Evolutionary conservation across 2,888 invertebrate species (phyloP).

Genomic region (Andrena trimmerana): DNA sequence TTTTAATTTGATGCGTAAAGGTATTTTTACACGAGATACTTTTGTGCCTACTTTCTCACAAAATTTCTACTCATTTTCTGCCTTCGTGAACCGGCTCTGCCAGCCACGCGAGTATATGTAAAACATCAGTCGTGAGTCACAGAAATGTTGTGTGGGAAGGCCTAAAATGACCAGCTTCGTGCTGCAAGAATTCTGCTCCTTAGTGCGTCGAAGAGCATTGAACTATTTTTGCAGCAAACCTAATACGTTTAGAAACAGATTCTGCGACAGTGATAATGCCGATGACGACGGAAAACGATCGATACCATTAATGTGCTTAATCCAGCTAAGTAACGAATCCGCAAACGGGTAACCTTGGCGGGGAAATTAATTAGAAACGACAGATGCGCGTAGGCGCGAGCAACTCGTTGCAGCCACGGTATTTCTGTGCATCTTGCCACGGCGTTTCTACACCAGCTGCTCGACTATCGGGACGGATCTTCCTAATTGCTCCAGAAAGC

Average conservation of each 20-base stretch:
- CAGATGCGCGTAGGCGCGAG: slow-evolving; percentile 40
- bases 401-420: slow-evolving; percentile 30
- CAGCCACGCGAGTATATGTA: too few relatives aligned
- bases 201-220: neutral
- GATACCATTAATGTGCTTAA: slow-evolving; percentile 25
- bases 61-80: too few relatives aligned
- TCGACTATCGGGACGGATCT: slow-evolving; percentile 30
- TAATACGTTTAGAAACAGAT: neutral
- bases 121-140: too few relatives aligned
- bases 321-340: slow-evolving; percentile 16
- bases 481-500: slow-evolving; percentile 29
- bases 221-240: neutral
- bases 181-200: neutral
- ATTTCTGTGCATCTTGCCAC: slow-evolving; percentile 26
- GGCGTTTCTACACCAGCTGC: slow-evolving; percentile 30
- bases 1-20: too few relatives aligned
- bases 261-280: slow-evolving; percentile 15
- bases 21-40: too few relatives aligned
- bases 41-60: too few relatives aligned
- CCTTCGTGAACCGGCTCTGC: too few relatives aligned
- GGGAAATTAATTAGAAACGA: slow-evolving; percentile 59
- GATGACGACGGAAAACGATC: slow-evolving; percentile 30
- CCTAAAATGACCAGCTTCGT: too few relatives aligned
- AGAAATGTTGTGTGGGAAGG: too few relatives aligned
- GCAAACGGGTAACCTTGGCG: slow-evolving; percentile 36